Evolutionary conservation across 2,797 vertebrate species (phyloP), one percentile per base, ranked within the genome.

Genomic region (Coranthus polyacanthus): DNA sequence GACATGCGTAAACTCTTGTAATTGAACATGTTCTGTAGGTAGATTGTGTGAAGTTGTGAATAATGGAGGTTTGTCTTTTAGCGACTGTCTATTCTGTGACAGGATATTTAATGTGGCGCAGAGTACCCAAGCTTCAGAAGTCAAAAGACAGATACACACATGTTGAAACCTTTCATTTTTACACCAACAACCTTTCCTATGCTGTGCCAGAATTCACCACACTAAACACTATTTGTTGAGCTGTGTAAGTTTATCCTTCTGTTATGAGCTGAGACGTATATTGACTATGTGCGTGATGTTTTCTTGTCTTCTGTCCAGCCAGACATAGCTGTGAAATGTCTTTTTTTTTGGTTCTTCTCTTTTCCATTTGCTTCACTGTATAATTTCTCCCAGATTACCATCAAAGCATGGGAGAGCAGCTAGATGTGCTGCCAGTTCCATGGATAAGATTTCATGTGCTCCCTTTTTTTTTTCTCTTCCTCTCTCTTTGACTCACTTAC

Each of bases 371-470:
- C 38, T 52, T 56, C 50, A 13, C 64, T 75, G 66, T 73, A 46
- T 88, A 83, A 86, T 83, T 75, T 84, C 60, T 87, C 59, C 73
- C 83, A 88, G 79, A 86, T 86, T 80, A 86, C 64, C 72, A 86
- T 87, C 83, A 82, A 88, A 91, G 80, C 77, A 46, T 4, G 2
- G 46, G 17, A 39, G 61, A 57, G 51, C 62, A 83, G 79, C 84
- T 77, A 69, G 78, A 88, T 71, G 75, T 87, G 74, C 70, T 83
- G 81, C 70, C 81, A 84, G 68, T 69, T 84, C 68, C 41, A 34
- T 36, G 54, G 60, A 78, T 72, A 46, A 12, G 12, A 69, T 74
- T 81, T 79, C 29, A 67, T 72, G n/a, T 39, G 42, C 21, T 71
- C 1, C 36, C 21, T 60, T 41, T 1, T 20, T 43, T 24, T 36